Conservation (phyloP, 2,888 invertebrate genomes). For the Eledone cirrhosa region DNA sequence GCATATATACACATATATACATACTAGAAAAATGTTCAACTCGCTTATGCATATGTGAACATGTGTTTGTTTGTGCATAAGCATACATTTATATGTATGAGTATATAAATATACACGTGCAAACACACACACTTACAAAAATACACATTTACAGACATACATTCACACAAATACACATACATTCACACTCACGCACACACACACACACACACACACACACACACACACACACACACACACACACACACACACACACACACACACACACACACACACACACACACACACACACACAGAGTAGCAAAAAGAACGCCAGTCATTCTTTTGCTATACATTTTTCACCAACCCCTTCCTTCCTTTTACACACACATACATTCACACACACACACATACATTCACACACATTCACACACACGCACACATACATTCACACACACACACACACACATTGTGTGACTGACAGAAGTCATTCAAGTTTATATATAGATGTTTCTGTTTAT, state of each 20-base stretch:
- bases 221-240: not conserved
- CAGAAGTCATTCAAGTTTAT: no score
- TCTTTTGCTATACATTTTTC: no score
- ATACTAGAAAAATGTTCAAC: not conserved
- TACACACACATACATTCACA: no score
- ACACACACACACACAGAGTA: not conserved
- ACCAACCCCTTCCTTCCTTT: no score
- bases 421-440: no score
- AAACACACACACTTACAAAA: not conserved
- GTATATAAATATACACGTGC: not conserved
- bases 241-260: not conserved
- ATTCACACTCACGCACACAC: not conserved
- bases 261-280: not conserved
- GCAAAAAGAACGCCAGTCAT: no score
- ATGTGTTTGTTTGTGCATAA: not conserved
- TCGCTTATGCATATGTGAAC: not conserved
- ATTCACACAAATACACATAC: no score
- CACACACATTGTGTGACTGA: no score
- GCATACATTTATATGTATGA: not conserved
- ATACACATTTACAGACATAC: not conserved
- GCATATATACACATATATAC: not conserved
- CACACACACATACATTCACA: no score
- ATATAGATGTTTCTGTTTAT: no score
- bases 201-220: not conserved
- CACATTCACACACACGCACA: no score